A percentile compares a stretch with the other conserved stretches of the same genome.
phyloP scores from a whole-genome alignment of 92 coral and sea anemone genomes.

The Virgularia gustaviana region DNA sequence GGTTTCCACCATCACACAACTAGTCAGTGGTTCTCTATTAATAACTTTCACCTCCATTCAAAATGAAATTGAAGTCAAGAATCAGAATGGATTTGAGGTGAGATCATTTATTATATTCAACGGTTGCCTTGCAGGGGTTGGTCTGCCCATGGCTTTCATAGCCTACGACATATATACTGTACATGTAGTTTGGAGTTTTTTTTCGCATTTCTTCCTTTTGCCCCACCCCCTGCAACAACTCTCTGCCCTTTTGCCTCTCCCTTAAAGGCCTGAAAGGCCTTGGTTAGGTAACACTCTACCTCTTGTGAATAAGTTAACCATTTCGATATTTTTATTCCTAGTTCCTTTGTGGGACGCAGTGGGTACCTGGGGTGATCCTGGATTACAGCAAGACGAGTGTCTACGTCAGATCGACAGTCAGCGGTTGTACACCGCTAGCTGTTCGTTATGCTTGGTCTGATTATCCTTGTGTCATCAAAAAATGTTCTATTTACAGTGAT shows the following conservation, averaged over 20 bases:
- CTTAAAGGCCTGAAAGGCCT: no score
- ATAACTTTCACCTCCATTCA: neutral
- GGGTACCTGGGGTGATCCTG: conserved; percentile 56
- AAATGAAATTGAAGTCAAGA: neutral
- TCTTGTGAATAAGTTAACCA: no score
- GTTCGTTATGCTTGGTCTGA: conserved; percentile 86
- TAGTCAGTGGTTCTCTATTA: neutral
- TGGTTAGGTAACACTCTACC: no score
- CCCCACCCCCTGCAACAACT: no score
- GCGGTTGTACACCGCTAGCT: conserved; percentile 47
- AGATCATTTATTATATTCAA: no score
- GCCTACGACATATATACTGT: no score
- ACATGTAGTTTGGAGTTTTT: no score
- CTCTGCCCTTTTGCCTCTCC: no score
- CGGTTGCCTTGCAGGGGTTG: no score
- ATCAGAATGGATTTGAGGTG: neutral
- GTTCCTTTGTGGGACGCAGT: conserved; percentile 34
- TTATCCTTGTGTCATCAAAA: conserved; percentile 74
- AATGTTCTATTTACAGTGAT: conserved; percentile 89
- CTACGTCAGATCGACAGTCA: conserved; percentile 41
- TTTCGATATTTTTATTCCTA: no score
- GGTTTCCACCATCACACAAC: neutral
- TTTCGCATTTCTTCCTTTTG: no score
- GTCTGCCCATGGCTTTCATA: no score
- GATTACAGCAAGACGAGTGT: conserved; percentile 48